phyloP scores from a whole-genome alignment of 2,113 vertebrate species.

The Micronycteris hirsuta region DNA sequence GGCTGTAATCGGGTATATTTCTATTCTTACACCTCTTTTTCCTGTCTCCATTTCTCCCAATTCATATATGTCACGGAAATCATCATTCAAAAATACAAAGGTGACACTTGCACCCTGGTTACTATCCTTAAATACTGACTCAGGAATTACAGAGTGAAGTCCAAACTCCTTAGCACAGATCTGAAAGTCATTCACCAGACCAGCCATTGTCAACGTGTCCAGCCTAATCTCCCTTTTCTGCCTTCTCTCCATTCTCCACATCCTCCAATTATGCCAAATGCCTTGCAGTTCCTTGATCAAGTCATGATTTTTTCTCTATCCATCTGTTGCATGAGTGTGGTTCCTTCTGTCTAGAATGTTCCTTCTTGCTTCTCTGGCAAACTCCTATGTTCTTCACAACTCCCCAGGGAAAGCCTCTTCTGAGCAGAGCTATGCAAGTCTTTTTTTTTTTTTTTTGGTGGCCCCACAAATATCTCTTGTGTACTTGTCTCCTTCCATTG shows the following conservation, averaged over 20 bases:
- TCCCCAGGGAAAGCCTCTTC: not conserved
- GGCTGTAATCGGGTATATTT: not conserved
- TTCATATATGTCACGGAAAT: not conserved
- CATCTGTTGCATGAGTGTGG: not conserved
- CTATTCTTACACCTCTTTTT: too few species aligned
- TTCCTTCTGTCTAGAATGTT: not conserved
- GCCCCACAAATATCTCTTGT: not conserved
- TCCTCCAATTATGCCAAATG: not conserved
- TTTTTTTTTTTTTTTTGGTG: not conserved
- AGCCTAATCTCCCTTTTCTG: not conserved
- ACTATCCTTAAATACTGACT: not conserved
- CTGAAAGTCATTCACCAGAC: not conserved
- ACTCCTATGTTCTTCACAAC: not conserved
- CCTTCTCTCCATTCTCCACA: not conserved
- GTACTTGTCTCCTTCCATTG: not conserved
- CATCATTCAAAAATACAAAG: not conserved
- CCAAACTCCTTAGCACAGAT: not conserved
- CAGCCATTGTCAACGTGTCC: not conserved
- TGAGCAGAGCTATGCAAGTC: not conserved
- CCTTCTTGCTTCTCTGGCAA: not conserved
- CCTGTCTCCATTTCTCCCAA: not conserved
- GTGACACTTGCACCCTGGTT: not conserved
- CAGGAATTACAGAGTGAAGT: not conserved
- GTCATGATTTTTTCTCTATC: not conserved
- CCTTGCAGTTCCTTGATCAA: not conserved